A percentile compares a stretch with the other conserved stretches of the same genome.
These are phyloP conservation scores for Brachypalpus laphriformis DNA, from an alignment of 2,888 invertebrate species.

Conservation along the genomic window DNA sequence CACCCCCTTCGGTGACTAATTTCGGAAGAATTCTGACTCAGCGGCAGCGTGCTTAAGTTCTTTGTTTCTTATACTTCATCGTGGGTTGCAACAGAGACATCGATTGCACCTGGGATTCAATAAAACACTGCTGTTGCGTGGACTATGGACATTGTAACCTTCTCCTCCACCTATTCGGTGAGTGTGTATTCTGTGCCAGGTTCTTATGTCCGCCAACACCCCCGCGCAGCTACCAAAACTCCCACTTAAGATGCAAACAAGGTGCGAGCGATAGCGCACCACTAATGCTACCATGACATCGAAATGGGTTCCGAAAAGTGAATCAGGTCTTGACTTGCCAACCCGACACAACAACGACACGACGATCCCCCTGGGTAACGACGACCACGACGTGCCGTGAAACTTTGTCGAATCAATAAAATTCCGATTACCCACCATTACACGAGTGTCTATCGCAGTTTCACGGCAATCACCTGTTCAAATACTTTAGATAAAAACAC, in stretches of 20 bases:
- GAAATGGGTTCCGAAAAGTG: conserved; percentile 61
- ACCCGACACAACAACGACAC: neutral
- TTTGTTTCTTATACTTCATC: conserved; percentile 50
- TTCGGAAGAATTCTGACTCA: conserved; percentile 66
- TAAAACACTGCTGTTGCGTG: conserved; percentile 19
- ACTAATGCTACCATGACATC: conserved; percentile 44
- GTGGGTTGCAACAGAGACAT: conserved; percentile 49
- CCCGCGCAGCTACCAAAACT: conserved; percentile 25
- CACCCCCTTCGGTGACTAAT: conserved; percentile 56
- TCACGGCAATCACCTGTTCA: conserved; percentile 72
- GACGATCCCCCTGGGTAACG: neutral
- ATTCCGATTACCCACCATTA: conserved; percentile 65
- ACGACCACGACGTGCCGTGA: neutral
- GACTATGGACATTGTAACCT: conserved; percentile 35
- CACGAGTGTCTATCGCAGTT: conserved; percentile 53
- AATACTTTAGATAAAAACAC: conserved; percentile 55
- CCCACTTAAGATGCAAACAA: conserved; percentile 74
- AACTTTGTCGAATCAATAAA: conserved; percentile 68
- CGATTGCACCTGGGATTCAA: conserved; percentile 57
- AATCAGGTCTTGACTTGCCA: conserved; percentile 60
- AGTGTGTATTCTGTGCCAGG: conserved; percentile 32
- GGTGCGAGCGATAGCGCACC: conserved; percentile 69
- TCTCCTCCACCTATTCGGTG: conserved; percentile 20
- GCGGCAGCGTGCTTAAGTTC: conserved; percentile 57
- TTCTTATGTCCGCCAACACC: conserved; percentile 37